phyloP scores from a whole-genome alignment of 2,888 invertebrate species.

The Galeruca laticollis region DNA sequence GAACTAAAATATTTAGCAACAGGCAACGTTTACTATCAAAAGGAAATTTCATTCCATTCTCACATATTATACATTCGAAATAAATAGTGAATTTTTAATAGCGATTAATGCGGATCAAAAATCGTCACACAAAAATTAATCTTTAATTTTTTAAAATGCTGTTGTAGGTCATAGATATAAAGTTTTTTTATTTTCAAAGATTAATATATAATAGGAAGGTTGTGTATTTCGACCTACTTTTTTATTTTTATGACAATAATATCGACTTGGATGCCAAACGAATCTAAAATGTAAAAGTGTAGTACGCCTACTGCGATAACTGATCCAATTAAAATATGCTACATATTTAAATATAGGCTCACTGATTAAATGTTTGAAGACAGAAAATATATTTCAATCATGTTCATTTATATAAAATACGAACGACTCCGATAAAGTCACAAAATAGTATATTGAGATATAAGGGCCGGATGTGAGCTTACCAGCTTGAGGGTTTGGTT shows the following conservation, averaged over 20 bases:
- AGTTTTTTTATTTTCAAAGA: conserved; percentile 7
- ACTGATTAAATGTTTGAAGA: not conserved
- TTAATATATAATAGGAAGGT: not conserved
- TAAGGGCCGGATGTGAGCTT: too few species aligned
- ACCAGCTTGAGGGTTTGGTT: too few species aligned
- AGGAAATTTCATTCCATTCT: too few species aligned
- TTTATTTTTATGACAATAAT: conserved; percentile 11
- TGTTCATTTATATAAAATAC: too few species aligned
- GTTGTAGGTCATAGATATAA: conserved; percentile 1
- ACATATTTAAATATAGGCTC: conserved; percentile 4
- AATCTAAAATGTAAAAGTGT: not conserved
- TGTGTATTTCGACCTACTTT: conserved; percentile 10
- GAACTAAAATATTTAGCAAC: too few species aligned
- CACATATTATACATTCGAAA: too few species aligned
- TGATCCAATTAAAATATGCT: conserved; percentile 3
- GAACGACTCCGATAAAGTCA: too few species aligned
- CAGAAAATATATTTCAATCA: not conserved
- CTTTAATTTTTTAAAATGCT: not conserved
- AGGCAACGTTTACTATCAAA: too few species aligned
- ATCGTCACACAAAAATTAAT: not conserved
- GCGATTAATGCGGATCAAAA: not conserved
- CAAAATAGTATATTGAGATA: too few species aligned
- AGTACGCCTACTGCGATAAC: conserved; percentile 13
- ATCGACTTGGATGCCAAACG: not conserved
- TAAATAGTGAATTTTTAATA: too few species aligned